phyloP scores from a whole-genome alignment of 92 coral and sea anemone genomes.

The Paragorgia papillata region DNA sequence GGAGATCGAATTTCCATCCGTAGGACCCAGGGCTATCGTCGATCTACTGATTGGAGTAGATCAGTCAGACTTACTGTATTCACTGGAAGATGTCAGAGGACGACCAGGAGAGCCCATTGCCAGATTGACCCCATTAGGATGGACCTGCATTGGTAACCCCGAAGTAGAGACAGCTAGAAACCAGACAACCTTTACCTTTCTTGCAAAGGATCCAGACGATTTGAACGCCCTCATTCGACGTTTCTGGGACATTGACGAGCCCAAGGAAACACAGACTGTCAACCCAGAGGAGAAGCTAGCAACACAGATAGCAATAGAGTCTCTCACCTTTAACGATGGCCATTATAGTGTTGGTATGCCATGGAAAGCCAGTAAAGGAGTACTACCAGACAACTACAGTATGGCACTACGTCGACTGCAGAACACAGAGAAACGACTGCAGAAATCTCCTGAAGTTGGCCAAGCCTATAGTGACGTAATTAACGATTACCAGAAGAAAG shows the following conservation, averaged over 20 bases:
- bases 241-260: too few relatives aligned
- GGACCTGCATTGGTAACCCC: constrained; percentile 40
- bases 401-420: constrained; percentile 24
- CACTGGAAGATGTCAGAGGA: constrained; percentile 41
- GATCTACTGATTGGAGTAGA: constrained; percentile 55
- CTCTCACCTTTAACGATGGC: constrained; percentile 9
- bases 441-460: constrained; percentile 22
- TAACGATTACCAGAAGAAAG: constrained; percentile 46
- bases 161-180: not conserved
- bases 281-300: constrained; percentile 23
- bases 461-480: constrained; percentile 12
- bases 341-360: constrained; percentile 4
- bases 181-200: not conserved
- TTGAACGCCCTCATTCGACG: not conserved
- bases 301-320: not conserved
- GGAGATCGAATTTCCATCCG: constrained; percentile 35
- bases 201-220: not conserved
- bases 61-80: constrained; percentile 32
- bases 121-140: constrained; percentile 44
- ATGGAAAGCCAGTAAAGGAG: not conserved
- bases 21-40: constrained; percentile 39
- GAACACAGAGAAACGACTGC: constrained; percentile 13
- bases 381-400: constrained; percentile 25
- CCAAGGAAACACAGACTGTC: constrained; percentile 23
- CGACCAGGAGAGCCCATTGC: constrained; percentile 50